Evolutionary conservation across 1,140 invertebrate species (phyloP).

Genomic region (Rhopalosiphum padi): DNA sequence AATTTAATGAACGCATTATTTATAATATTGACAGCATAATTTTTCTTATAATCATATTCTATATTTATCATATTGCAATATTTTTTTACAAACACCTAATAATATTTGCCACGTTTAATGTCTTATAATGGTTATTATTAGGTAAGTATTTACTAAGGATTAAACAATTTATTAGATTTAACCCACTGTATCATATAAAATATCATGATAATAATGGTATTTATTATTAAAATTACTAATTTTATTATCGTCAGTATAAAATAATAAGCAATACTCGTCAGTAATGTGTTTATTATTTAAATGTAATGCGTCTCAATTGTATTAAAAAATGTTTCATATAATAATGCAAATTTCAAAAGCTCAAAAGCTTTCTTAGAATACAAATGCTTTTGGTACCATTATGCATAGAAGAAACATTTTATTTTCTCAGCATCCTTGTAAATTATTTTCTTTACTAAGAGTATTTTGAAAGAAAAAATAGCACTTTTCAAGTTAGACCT

Average conservation of each 20-base stretch:
- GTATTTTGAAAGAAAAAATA: not conserved
- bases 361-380: not conserved
- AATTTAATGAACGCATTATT: not conserved
- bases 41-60: not conserved
- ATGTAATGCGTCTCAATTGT: not conserved
- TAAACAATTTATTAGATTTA: not conserved
- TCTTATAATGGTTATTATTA: not conserved
- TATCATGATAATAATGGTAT: not conserved
- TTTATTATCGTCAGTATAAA: not conserved
- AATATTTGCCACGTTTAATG: not conserved
- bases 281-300: constrained; percentile 21
- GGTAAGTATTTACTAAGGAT: not conserved
- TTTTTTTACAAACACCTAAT: not conserved
- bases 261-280: not conserved
- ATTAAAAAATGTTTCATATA: not conserved
- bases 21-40: not conserved
- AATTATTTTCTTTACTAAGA: not conserved
- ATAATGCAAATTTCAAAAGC: constrained; percentile 31
- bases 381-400: not conserved
- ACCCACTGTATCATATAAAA: not conserved
- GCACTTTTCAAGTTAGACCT: not conserved
- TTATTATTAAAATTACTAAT: not conserved
- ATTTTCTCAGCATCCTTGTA: not conserved
- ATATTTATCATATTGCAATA: not conserved
- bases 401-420: not conserved